phyloP scores from a whole-genome alignment of 2,888 invertebrate genomes.

The Sialis lutaria region DNA sequence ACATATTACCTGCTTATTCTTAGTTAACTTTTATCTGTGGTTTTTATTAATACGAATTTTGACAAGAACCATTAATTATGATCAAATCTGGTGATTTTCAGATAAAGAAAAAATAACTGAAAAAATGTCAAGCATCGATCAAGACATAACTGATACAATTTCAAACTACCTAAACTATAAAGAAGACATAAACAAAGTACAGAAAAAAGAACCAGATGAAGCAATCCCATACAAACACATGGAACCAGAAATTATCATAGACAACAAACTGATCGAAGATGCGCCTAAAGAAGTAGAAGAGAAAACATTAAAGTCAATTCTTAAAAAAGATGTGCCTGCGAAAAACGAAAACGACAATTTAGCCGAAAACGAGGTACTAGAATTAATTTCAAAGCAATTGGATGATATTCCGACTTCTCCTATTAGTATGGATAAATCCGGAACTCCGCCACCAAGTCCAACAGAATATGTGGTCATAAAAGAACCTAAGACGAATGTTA shows the following conservation, averaged over 20 bases:
- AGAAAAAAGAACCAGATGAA: background rate
- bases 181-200: background rate
- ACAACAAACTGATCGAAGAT: background rate
- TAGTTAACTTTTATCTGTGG: no score
- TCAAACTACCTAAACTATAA: background rate
- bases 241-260: background rate
- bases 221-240: background rate
- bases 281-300: background rate
- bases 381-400: constrained; percentile 21
- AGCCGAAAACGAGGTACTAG: constrained; percentile 15
- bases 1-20: no score
- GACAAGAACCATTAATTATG: no score
- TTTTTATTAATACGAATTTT: no score
- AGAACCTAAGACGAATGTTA: background rate
- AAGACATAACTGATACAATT: constrained; percentile 1
- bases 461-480: constrained; percentile 15
- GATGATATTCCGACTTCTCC: constrained; percentile 16
- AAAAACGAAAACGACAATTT: constrained; percentile 7
- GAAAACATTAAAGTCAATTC: constrained; percentile 2
- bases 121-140: background rate
- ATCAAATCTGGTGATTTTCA: background rate
- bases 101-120: background rate
- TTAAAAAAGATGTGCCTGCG: constrained; percentile 2
- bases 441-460: constrained; percentile 25
- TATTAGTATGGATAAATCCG: constrained; percentile 4